A percentile compares a stretch with the other conserved stretches of the same genome.
Evolutionary conservation across 2,797 vertebrate species (phyloP).

Genomic region (Typhlichthys subterraneus): DNA sequence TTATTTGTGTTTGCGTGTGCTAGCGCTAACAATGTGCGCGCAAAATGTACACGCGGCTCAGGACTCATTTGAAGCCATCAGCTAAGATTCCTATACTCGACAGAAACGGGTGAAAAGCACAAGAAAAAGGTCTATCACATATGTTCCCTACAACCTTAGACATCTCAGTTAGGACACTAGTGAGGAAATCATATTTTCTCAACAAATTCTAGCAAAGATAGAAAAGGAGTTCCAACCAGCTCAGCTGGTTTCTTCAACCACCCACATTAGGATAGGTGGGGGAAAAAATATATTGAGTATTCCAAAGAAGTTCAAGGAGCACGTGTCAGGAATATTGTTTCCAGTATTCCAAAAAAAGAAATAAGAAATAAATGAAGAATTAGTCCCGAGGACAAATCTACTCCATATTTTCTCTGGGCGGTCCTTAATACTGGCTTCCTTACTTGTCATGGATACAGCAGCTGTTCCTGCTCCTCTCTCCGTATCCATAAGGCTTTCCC

Average conservation of each 20-base stretch:
- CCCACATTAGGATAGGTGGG: conserved; percentile 82
- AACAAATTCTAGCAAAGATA: conserved; percentile 95
- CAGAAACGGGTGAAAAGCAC: conserved; percentile 74
- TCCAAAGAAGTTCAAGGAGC: conserved; percentile 82
- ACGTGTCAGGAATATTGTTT: conserved; percentile 22
- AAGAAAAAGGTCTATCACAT: conserved; percentile 57
- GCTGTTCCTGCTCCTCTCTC: conserved; percentile 30
- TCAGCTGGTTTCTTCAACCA: conserved; percentile 88
- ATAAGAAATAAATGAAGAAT: too few relatives aligned
- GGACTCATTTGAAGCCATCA: conserved; percentile 50
- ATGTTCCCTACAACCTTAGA: conserved; percentile 59
- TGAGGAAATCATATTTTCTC: conserved; percentile 86
- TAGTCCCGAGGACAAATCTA: conserved; percentile 16
- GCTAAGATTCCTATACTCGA: conserved; percentile 66
- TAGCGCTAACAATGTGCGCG: conserved; percentile 38
- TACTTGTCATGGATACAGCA: conserved; percentile 42
- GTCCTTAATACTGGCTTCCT: conserved; percentile 27
- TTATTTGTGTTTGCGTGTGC: conserved; percentile 7
- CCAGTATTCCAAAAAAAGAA: conserved; percentile 20
- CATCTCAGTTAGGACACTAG: conserved; percentile 78
- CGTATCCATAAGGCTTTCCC: conserved; percentile 20
- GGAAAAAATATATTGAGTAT: conserved; percentile 86
- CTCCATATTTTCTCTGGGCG: conserved; percentile 29
- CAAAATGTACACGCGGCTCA: conserved; percentile 32
- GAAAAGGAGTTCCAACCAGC: conserved; percentile 90